These are phyloP conservation scores for Dendropsophus ebraccatus DNA, from an alignment of 2,113 vertebrate genomes.

Conservation along the genomic window DNA sequence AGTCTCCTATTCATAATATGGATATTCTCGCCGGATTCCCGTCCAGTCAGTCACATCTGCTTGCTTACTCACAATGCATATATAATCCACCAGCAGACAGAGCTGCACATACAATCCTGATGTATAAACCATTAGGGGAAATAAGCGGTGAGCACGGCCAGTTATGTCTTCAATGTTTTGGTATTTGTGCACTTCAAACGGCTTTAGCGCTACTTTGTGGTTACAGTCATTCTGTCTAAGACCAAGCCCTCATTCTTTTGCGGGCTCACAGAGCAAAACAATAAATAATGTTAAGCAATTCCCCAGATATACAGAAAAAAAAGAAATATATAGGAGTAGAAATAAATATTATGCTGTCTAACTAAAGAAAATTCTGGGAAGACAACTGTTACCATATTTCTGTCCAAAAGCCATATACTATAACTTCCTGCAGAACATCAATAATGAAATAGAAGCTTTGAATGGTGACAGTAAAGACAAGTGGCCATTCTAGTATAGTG, in stretches of 20 bases:
- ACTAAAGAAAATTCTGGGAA: slow-evolving; percentile 21
- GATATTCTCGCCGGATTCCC: slow-evolving; percentile 47
- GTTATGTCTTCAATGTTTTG: slow-evolving; percentile 53
- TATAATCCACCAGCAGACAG: slow-evolving; percentile 56
- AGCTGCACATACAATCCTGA: slow-evolving; percentile 53
- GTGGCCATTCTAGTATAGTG: too few species aligned
- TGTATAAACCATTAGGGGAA: slow-evolving; percentile 59
- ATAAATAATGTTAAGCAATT: slow-evolving; percentile 56
- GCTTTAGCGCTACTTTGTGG: slow-evolving; percentile 45
- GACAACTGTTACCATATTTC: slow-evolving; percentile 5
- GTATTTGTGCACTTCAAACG: slow-evolving; percentile 53
- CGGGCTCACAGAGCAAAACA: slow-evolving; percentile 47
- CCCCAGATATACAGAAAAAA: slow-evolving; percentile 11
- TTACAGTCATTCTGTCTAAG: slow-evolving; percentile 50
- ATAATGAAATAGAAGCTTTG: neutral
- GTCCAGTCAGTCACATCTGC: slow-evolving; percentile 54
- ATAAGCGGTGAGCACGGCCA: slow-evolving; percentile 51
- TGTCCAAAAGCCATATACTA: neutral
- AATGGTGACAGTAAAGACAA: neutral
- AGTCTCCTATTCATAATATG: slow-evolving; percentile 44
- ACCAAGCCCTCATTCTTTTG: slow-evolving; percentile 48
- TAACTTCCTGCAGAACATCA: neutral
- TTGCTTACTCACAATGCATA: slow-evolving; percentile 57
- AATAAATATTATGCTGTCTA: slow-evolving; percentile 30
- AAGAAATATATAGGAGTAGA: slow-evolving; percentile 12